Conservation (phyloP, 2,888 invertebrate genomes). For the Plagodis pulveraria region DNA sequence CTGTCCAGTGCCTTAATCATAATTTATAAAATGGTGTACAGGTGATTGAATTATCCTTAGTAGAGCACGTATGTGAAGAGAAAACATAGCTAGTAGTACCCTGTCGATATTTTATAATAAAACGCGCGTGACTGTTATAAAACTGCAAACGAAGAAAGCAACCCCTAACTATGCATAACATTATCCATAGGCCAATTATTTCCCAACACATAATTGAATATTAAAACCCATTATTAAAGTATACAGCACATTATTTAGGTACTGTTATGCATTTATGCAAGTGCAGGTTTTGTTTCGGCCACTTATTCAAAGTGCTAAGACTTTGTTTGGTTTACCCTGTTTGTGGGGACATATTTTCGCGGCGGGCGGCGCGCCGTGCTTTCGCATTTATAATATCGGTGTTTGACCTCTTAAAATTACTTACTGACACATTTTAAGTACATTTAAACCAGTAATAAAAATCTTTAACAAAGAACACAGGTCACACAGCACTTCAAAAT, state of each 20-base stretch:
- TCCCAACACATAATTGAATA: constrained; percentile 51
- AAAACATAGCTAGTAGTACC: neutral
- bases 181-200: constrained; percentile 56
- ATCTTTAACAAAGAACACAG: constrained; percentile 24
- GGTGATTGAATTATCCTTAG: neutral
- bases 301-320: constrained; percentile 65
- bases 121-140: constrained; percentile 10
- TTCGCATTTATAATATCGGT: constrained; percentile 77
- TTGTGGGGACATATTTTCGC: constrained; percentile 75
- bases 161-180: constrained; percentile 40
- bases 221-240: constrained; percentile 45
- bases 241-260: constrained; percentile 20
- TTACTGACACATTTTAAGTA: constrained; percentile 62
- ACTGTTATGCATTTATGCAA: constrained; percentile 56
- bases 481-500: constrained; percentile 29
- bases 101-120: neutral
- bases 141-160: constrained; percentile 36
- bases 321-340: constrained; percentile 68
- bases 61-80: constrained; percentile 1
- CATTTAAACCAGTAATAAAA: constrained; percentile 32
- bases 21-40: neutral
- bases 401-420: constrained; percentile 72
- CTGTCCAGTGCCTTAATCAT: neutral
- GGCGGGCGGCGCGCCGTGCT: constrained; percentile 72
- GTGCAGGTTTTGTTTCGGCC: constrained; percentile 61